phyloP scores from a whole-genome alignment of 2,797 vertebrate species.

The Notamacropus eugenii region DNA sequence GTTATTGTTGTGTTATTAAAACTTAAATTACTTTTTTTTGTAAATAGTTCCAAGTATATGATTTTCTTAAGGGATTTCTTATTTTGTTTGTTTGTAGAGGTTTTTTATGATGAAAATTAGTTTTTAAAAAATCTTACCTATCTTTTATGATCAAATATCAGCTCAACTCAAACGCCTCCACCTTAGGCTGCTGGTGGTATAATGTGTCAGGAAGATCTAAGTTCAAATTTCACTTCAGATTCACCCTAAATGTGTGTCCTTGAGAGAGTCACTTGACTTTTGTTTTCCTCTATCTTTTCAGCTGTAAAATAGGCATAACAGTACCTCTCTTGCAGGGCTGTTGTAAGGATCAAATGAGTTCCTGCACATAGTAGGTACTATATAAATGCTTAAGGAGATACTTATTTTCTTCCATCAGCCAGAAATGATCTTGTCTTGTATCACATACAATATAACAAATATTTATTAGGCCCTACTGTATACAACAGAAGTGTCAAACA shows the following conservation, averaged over 20 bases:
- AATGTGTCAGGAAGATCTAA: neutral
- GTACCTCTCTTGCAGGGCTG: neutral
- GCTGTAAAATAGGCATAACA: neutral
- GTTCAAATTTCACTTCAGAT: neutral
- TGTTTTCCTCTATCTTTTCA: neutral
- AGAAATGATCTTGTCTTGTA: neutral
- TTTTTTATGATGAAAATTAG: neutral
- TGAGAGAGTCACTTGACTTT: neutral
- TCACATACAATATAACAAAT: neutral
- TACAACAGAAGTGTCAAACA: neutral
- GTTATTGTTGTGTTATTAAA: neutral
- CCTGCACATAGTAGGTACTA: neutral
- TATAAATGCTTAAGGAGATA: neutral
- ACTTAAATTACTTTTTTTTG: neutral
- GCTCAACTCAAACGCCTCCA: neutral
- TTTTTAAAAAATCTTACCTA: neutral
- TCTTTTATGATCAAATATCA: neutral
- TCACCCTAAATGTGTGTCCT: neutral
- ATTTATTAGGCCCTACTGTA: neutral
- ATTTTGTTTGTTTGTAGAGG: neutral
- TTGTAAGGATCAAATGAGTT: neutral
- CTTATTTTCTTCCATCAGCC: neutral
- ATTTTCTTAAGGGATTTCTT: neutral
- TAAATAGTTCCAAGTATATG: neutral
- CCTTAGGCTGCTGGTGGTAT: neutral